Base-by-base conservation (phyloP, 1,140 invertebrate genomes). In the Pomacea maculata region DNA sequence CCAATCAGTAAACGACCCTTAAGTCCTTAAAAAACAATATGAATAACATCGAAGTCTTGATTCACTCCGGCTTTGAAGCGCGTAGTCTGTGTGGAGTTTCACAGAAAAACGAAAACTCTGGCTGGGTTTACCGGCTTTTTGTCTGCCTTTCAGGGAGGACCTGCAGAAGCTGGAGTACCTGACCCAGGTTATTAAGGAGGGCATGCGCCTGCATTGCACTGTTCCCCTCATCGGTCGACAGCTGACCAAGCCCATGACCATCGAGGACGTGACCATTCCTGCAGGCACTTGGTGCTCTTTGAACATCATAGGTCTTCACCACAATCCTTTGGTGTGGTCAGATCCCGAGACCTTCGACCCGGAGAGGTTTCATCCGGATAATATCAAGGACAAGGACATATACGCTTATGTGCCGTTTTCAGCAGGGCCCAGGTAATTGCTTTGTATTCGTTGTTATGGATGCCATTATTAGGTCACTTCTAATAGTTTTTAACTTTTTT, bases 161-260 rank as follows among this genome's bases (percentile, higher is more conserved):
- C 72, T 88, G 21, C 68, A 79, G 8, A 86, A 90, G 34, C 78
- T 92, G 65, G 83, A 87, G 25, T 92, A 92, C 80, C 79, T 92
- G 78, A 88, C 90, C 72, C 82, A 85, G 55, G 89, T 89, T 55
- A 82, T 92, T 19, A 90, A 91, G 79, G 92, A 92, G 83, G 82
- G 87, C 2, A 84, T 91, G 80, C 78, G 91, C 65, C 76, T 92
- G 29, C 88, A 88, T 82, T 84, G 86, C 21, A 88, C 91, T 0
- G 87, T 91, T 12, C 95, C 96, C 1, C 89, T 94, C 21, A 95
- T 97, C 10, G 25, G 45, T 1, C 79, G 79, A 3, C 90, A 94
- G 80, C 85, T 96, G 5, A 83, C 84, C 1, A 67, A 82, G 57
- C 80, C 80, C n/a, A 70, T 79, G 4, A 64, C 65, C 1, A 25